Percentiles rank a stretch among this genome's conserved stretches.
Conservation (phyloP, 2,797 vertebrate species). For the Tachyglossus aculeatus region DNA sequence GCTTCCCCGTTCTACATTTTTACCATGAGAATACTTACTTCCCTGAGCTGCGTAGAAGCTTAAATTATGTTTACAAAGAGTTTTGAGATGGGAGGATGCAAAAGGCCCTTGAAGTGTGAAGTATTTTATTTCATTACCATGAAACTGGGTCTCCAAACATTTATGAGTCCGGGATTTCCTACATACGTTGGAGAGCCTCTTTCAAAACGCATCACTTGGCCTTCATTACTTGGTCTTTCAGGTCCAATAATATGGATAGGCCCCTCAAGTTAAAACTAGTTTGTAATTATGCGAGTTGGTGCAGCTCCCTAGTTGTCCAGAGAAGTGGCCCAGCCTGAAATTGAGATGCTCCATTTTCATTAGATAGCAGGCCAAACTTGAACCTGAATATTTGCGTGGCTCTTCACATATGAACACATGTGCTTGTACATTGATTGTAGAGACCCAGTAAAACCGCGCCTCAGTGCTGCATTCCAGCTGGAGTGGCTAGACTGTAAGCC, state of each 20-base stretch:
- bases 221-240: conserved; percentile 21
- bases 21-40: no score
- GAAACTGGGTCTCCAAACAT: conserved; percentile 31
- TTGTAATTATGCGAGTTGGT: conserved; percentile 3
- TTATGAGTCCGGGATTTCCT: conserved; percentile 16
- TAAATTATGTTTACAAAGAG: conserved; percentile 12
- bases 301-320: not conserved
- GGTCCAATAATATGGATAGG: not conserved
- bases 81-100: conserved; percentile 1
- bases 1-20: no score
- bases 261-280: not conserved
- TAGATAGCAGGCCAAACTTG: no score
- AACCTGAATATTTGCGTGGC: no score
- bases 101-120: not conserved
- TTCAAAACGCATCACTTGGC: not conserved
- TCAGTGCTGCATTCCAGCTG: no score
- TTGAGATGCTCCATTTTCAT: not conserved
- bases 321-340: not conserved
- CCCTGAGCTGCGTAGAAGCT: no score
- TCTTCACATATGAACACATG: no score
- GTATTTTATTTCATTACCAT: conserved; percentile 18
- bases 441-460: no score
- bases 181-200: conserved; percentile 12
- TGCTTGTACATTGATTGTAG: no score
- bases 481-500: no score